A percentile compares a stretch with the other conserved stretches of the same genome.
Conservation (phyloP, 2,888 invertebrate genomes). For the Troides oblongomaculatus region DNA sequence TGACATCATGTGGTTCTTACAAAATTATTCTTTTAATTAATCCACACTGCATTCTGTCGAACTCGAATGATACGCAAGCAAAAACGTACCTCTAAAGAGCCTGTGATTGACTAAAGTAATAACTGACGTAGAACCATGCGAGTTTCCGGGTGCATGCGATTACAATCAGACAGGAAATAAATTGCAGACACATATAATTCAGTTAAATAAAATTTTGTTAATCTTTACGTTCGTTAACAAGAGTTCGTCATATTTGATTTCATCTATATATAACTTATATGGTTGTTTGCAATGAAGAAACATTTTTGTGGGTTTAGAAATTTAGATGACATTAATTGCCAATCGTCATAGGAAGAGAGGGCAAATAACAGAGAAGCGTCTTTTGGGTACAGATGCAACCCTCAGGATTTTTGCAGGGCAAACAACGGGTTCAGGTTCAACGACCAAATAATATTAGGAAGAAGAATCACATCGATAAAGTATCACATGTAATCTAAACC, state of each 20-base stretch:
- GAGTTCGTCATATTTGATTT: not conserved
- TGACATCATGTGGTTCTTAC: not conserved
- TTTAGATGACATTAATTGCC: not conserved
- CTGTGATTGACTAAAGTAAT: constrained; percentile 13
- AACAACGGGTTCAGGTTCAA: constrained; percentile 15
- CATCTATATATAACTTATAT: not conserved
- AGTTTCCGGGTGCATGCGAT: constrained; percentile 23
- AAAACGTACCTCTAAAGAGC: constrained; percentile 18
- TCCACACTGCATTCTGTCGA: constrained; percentile 17
- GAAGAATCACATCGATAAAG: constrained; percentile 15
- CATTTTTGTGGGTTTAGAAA: not conserved
- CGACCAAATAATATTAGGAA: constrained; percentile 15
- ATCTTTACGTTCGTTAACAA: not conserved
- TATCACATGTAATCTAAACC: constrained; percentile 2
- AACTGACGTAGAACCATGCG: constrained; percentile 22
- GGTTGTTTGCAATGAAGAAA: not conserved
- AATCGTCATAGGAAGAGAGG: not conserved
- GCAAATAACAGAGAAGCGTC: not conserved
- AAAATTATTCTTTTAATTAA: not conserved
- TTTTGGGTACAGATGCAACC: constrained; percentile 7
- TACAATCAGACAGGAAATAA: constrained; percentile 11
- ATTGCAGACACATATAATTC: not conserved
- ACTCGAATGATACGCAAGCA: constrained; percentile 26
- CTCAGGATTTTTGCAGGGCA: not conserved
- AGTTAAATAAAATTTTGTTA: constrained; percentile 1